Evolutionary conservation across 2,888 invertebrate genomes (phyloP), one percentile per base, ranked within the genome.

Genomic region (Acanthococcus lagerstroemiae): DNA sequence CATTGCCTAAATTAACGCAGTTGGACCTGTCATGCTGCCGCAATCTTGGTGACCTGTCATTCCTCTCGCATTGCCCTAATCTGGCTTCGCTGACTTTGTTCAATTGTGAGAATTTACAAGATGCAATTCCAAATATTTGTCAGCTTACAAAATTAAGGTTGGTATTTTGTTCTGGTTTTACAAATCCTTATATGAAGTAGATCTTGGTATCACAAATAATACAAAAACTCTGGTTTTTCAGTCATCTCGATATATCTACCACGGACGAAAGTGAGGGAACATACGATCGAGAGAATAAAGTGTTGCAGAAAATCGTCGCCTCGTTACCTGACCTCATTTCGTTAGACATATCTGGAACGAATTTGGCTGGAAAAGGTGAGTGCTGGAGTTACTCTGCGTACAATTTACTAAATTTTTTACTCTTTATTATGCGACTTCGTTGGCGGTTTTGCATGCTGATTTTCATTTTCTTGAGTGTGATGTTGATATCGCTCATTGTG

Each of bases 291-390:
- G 89, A 91, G 3, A 89, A 88, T 77, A 80, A 82, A 69, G 79
- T 85, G 27, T 78, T 97, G 46, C 79, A 83, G 22, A 80, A 81
- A 71, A 78, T 97, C 44, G 84, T 95, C 12, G 80, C 81, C 58
- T 84, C 80, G 74, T 79, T 97, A 72, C 87, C 88, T 0, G 76
- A 83, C 58, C 78, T 97, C 67, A 83, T 83, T 48, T 90, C 90
- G 24, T 78, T 97, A 72, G 96, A 97, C 77, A 93, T 97, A 74
- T 94, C 95, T 3, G 95, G 95, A 15, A 96, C 96, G 19, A 95
- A 97, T 80, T 79, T 97, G 70, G 93, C 95, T 46, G 93, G 95
- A 15, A 84, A 84, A 63, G 90, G 90, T 55, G 15, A 22, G 52
- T 7, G 22, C n/a, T n/a, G n/a, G n/a, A n/a, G n/a, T n/a, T n/a